These are phyloP conservation scores for Artemia sinica DNA, from an alignment of 2,888 invertebrate genomes.

Conservation along the genomic window DNA sequence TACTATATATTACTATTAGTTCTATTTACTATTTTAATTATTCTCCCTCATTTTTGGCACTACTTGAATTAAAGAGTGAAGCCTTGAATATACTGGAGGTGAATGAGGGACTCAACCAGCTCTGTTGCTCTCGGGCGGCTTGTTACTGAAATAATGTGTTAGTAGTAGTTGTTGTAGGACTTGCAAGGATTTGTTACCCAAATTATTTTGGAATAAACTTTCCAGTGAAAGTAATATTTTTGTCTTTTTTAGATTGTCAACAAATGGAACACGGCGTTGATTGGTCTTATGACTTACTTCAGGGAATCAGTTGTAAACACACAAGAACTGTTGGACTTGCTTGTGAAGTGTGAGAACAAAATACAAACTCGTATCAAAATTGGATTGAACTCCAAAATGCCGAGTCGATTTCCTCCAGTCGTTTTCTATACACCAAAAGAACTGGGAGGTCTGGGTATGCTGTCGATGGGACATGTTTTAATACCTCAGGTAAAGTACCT, in stretches of 20 bases:
- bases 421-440: conserved; percentile 99
- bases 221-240: neutral
- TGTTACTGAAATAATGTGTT: too few relatives aligned
- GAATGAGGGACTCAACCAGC: too few relatives aligned
- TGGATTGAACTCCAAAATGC: conserved; percentile 99
- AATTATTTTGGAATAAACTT: too few relatives aligned
- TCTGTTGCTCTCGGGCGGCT: too few relatives aligned
- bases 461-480: conserved; percentile 98
- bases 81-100: too few relatives aligned
- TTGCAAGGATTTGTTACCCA: too few relatives aligned
- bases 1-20: too few relatives aligned
- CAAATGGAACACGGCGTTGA: conserved; percentile 99
- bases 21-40: too few relatives aligned
- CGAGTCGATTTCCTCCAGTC: conserved; percentile 95
- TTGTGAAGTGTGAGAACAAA: conserved; percentile 99
- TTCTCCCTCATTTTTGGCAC: too few relatives aligned
- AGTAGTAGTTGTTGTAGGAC: neutral
- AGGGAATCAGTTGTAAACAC: conserved; percentile 98
- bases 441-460: conserved; percentile 91
- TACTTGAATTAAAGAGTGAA: too few relatives aligned
- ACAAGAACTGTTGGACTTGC: conserved; percentile 83
- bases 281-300: conserved; percentile 99
- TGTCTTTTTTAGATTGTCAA: conserved; percentile 60
- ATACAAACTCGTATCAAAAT: conserved; percentile 99
- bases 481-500: conserved; percentile 55